Base-by-base conservation (phyloP, 2,113 vertebrate species). In the Silurus meridionalis region DNA sequence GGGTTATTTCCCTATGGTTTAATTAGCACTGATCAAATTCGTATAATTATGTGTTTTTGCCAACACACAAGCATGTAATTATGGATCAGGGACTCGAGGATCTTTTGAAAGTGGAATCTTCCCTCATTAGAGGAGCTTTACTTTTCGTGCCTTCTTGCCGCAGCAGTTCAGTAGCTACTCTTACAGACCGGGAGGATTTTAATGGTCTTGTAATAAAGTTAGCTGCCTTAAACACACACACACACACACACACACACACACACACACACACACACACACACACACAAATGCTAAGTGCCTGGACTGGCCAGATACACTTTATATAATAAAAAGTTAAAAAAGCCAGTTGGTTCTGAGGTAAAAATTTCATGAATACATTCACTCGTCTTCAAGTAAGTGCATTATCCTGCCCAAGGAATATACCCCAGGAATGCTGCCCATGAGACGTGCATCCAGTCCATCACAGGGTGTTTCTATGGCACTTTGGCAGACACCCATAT, bases 21-120 rank as follows among this genome's bases (percentile, higher is more conserved):
- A 95, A 95, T 95, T 95, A 94, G 83, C 63, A 2, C 88, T 92
- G 80, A 94, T 95, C 90, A 93, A 88, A 91, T 91, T 92, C 82
- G 91, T 93, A 90, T 67, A 58, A 94, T 94, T 87, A 91, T 89
- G 87, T 91, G 88, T 93, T 92, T 93, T 92, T 92, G 88, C 80
- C 86, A 91, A 83, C 87, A 91, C 77, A 88, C 86, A 88, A 87
- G 89, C 90, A 88, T 90, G 90, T 94, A 93, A 94, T 93, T 93
- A 89, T 90, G 88, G 50, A 79, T 90, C 88, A 90, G 87, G 74
- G 72, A 90, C 84, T 57, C 83, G 60, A 85, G 87, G 92, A 90
- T 91, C 85, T 85, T 90, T 89, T 87, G 88, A 90, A 37, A 61
- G 69, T 88, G 80, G 89, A 91, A 91, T 92, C 87, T 77, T 88